Evolutionary conservation across 2,888 invertebrate species (phyloP).

Genomic region (Eudasyphora cyanicolor): DNA sequence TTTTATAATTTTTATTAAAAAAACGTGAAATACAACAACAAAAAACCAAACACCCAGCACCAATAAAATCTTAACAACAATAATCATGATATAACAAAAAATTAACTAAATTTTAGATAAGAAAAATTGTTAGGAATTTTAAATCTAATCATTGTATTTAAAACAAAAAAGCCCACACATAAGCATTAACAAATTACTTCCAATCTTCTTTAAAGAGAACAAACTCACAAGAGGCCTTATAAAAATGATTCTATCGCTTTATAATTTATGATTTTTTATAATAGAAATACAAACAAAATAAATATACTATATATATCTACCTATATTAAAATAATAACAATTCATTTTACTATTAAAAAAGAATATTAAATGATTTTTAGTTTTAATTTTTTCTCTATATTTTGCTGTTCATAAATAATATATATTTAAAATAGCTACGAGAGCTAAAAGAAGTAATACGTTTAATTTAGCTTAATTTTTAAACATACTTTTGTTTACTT

Average conservation of each 20-base stretch:
- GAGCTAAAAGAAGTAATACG: not conserved
- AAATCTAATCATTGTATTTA: conserved; percentile 46
- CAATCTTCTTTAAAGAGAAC: conserved; percentile 29
- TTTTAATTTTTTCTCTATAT: conserved; percentile 48
- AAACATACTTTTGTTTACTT: not conserved
- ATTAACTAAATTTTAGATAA: conserved; percentile 23
- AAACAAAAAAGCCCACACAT: too few relatives aligned
- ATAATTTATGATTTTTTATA: conserved; percentile 15
- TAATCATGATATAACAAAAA: conserved; percentile 8
- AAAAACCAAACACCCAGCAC: not conserved
- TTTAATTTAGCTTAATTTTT: not conserved
- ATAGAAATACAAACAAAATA: conserved; percentile 53
- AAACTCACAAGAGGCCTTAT: conserved; percentile 56
- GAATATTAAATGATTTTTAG: conserved; percentile 33
- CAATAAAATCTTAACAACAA: not conserved
- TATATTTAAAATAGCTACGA: not conserved
- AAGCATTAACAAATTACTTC: conserved; percentile 26
- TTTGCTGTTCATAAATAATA: conserved; percentile 75
- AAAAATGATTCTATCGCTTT: conserved; percentile 25
- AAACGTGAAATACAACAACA: not conserved
- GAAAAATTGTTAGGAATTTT: conserved; percentile 39
- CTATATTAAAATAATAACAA: conserved; percentile 33
- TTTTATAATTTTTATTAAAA: not conserved
- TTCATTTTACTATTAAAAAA: conserved; percentile 35
- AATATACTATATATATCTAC: conserved; percentile 44